A percentile compares a stretch with the other conserved stretches of the same genome.
These are phyloP conservation scores for Poeciliopsis turrubarensis DNA, from an alignment of 2,113 vertebrate species.

Conservation along the genomic window DNA sequence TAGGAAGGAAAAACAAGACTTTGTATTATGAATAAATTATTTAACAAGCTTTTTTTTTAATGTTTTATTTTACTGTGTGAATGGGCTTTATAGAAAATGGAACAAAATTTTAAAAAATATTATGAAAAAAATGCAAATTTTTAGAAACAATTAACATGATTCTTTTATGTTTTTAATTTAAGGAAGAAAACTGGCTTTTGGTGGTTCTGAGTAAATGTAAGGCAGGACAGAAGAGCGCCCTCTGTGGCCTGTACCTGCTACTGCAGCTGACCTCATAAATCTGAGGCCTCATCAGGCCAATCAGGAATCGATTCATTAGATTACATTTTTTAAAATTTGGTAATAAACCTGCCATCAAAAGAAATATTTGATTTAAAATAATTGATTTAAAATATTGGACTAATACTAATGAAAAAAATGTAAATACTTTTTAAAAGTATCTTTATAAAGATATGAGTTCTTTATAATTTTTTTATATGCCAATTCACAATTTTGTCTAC, in stretches of 20 bases:
- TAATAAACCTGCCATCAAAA: neutral
- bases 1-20: constrained; percentile 78
- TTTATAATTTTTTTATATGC: no score
- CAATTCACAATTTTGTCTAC: no score
- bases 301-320: constrained; percentile 9
- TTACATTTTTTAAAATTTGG: neutral
- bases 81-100: constrained; percentile 50
- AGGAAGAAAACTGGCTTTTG: neutral
- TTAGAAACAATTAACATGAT: no score
- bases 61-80: constrained; percentile 63
- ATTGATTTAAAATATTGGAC: neutral
- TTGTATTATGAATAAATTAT: constrained; percentile 98
- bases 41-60: constrained; percentile 84
- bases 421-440: accelerated
- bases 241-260: neutral
- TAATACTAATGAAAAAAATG: neutral
- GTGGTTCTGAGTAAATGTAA: neutral
- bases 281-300: constrained; percentile 14
- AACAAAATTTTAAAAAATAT: neutral
- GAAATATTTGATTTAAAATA: neutral
- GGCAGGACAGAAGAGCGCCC: constrained; percentile 13
- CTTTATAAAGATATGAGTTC: neutral
- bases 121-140: no score
- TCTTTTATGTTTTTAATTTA: neutral
- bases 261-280: constrained; percentile 13